phyloP scores from a whole-genome alignment of 2,797 vertebrate genomes.

The Gymnothorax reevesii region DNA sequence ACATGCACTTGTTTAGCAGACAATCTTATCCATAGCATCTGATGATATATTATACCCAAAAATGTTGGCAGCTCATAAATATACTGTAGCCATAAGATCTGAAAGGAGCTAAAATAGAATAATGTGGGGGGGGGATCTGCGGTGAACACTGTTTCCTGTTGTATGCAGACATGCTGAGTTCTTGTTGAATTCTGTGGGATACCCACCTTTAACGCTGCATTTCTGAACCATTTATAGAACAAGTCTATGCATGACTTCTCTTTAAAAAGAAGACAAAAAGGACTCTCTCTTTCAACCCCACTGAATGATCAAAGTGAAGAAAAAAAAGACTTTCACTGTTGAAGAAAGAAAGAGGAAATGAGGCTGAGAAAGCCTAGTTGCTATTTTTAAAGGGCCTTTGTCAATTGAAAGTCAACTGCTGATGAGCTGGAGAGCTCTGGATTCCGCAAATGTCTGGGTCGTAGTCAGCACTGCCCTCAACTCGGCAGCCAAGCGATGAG shows the following conservation, averaged over 20 bases:
- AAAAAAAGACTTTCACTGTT: conserved; percentile 4
- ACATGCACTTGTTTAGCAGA: background rate
- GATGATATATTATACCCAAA: background rate
- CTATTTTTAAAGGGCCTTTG: conserved; percentile 3
- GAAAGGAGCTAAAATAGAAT: background rate
- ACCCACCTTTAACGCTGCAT: background rate
- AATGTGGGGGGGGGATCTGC: background rate
- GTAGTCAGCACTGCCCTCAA: background rate
- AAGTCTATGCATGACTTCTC: background rate
- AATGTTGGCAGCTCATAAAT: background rate
- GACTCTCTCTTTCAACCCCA: background rate
- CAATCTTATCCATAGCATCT: background rate
- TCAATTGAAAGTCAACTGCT: background rate
- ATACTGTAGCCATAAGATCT: background rate
- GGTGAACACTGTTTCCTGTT: background rate
- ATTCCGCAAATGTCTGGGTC: conserved; percentile 14
- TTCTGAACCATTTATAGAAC: background rate
- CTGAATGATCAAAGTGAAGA: background rate
- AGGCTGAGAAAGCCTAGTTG: background rate
- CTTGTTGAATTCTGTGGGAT: background rate
- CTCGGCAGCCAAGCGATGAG: conserved; percentile 49
- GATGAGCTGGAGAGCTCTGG: conserved; percentile 10
- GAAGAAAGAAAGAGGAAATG: background rate
- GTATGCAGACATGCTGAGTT: background rate
- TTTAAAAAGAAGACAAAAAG: background rate